A percentile compares a stretch with the other conserved stretches of the same genome.
Conservation (phyloP, 1,140 invertebrate genomes). For the Penaeus vannamei region DNA sequence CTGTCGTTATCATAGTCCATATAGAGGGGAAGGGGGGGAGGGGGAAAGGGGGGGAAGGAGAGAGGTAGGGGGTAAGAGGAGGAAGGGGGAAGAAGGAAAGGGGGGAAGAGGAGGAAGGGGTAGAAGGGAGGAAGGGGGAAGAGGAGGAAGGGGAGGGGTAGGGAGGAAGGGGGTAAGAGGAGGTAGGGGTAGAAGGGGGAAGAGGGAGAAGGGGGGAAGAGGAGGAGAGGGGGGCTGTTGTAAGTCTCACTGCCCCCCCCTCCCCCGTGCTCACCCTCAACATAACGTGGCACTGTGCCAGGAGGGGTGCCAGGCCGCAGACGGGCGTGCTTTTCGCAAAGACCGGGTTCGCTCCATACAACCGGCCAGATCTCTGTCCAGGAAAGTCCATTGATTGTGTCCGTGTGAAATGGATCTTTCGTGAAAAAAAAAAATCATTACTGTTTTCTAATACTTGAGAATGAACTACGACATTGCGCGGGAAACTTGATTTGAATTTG, state of each 20-base stretch:
- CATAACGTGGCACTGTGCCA: not conserved
- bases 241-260: not conserved
- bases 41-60: not conserved
- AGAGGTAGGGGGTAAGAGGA: not conserved
- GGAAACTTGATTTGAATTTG: too few relatives aligned
- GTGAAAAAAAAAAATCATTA: too few relatives aligned
- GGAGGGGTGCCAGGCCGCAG: not conserved
- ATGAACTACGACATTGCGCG: too few relatives aligned
- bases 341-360: not conserved
- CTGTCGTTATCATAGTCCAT: too few relatives aligned
- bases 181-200: too few relatives aligned
- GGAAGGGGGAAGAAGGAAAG: not conserved
- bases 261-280: not conserved
- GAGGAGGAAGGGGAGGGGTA: not conserved
- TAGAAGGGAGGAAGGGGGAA: not conserved
- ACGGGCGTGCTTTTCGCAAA: not conserved
- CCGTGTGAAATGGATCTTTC: too few relatives aligned
- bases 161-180: not conserved
- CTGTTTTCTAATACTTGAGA: too few relatives aligned
- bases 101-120: not conserved
- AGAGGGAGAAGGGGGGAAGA: not conserved
- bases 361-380: too few relatives aligned
- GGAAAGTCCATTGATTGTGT: too few relatives aligned
- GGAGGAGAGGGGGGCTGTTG: constrained; percentile 11
- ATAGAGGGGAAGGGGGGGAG: not conserved